Conservation (phyloP, 2,888 invertebrate species). For the Caenorhabditis drosophilae region DNA sequence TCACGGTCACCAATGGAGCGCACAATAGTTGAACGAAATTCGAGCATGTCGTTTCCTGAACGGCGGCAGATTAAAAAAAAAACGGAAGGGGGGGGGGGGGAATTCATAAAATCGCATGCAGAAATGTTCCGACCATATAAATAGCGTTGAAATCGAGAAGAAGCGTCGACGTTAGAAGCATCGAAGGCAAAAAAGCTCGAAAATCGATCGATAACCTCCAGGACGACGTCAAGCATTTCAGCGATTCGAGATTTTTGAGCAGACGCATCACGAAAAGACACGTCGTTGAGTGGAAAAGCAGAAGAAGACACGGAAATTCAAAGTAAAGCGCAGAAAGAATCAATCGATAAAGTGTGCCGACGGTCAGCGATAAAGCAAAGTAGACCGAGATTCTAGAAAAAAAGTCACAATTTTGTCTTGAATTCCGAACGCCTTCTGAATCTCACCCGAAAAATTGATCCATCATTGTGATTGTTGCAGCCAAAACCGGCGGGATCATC, state of each 20-base stretch:
- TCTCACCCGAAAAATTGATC: not conserved
- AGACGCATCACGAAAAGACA: conserved; percentile 10
- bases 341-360: conserved; percentile 22
- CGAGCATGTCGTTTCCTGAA: conserved; percentile 15
- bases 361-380: conserved; percentile 7
- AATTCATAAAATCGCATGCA: too few species aligned
- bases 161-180: conserved; percentile 5
- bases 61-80: not conserved
- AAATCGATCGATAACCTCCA: conserved; percentile 17
- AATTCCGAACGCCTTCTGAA: too few species aligned
- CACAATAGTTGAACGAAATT: conserved; percentile 10
- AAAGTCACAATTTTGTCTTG: too few species aligned
- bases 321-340: conserved; percentile 14
- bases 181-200: conserved; percentile 14
- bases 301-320: conserved; percentile 19
- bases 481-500: too few species aligned
- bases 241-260: not conserved
- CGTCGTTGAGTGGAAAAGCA: conserved; percentile 12
- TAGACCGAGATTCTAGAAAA: too few species aligned
- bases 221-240: conserved; percentile 1
- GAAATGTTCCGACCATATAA: conserved; percentile 8
- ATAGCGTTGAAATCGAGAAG: conserved; percentile 10
- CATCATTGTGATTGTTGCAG: not conserved
- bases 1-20: conserved; percentile 5
- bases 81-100: not conserved